Evolutionary conservation across 2,888 invertebrate genomes (phyloP), one percentile per base, ranked within the genome.

Genomic region (Agapetus fuscipes): DNA sequence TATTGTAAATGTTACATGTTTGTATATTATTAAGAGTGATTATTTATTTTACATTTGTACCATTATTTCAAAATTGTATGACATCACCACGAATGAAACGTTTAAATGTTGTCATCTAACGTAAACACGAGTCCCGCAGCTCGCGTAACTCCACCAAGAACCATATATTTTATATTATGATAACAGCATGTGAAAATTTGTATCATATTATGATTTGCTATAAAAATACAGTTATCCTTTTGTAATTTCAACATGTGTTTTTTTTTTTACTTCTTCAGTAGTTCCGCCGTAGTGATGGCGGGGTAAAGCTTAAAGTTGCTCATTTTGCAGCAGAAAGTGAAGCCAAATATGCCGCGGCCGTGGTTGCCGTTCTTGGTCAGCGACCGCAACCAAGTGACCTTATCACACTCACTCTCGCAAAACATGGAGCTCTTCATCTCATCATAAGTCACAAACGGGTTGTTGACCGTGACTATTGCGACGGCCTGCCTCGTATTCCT

Each of bases 161-260:
- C n/a, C n/a, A n/a, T n/a, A n/a, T n/a, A n/a, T n/a, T n/a, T n/a
- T n/a, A n/a, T n/a, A n/a, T n/a, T n/a, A n/a, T n/a, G n/a, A n/a
- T n/a, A n/a, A n/a, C n/a, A 30, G 26, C 35, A 41, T 36, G 41
- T 43, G 32, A 43, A 31, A 35, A 34, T 29, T 42, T 46, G 46
- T 47, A 47, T 45, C 30, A 44, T 46, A 47, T 47, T 39, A 47
- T n/a, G n/a, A n/a, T 44, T 47, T 47, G 47, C 47, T 39, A 44
- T 44, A 44, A 47, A 34, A 43, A 39, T 39, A 47, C 37, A 44
- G n/a, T n/a, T n/a, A n/a, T 39, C 47, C 44, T 47, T 47, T 47
- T 47, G 44, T 47, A 47, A 44, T 41, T 39, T 43, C 35, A 35
- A 16, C 26, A 13, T 37, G 26, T 41, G 31, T 20, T 41, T 37